Evolutionary conservation across 2,888 invertebrate species (phyloP).

Genomic region (Drosophila parthenogenetica): DNA sequence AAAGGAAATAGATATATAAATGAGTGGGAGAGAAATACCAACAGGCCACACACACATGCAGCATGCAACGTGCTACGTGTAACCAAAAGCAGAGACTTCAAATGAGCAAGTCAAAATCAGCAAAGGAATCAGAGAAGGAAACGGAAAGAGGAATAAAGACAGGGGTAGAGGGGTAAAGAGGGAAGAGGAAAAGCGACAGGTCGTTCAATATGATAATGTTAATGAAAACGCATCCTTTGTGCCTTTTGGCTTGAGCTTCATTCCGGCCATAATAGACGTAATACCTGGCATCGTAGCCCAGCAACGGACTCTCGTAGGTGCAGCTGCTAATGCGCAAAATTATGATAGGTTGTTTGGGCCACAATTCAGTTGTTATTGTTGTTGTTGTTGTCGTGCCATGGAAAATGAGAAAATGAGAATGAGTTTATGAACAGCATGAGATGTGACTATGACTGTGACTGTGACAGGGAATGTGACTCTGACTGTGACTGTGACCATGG

Average conservation of each 20-base stretch:
- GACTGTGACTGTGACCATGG: conserved; percentile 34
- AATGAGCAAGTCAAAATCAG: conserved; percentile 47
- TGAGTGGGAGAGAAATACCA: not conserved
- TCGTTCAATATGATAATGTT: conserved; percentile 69
- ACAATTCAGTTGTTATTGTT: not conserved
- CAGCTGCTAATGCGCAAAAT: conserved; percentile 78
- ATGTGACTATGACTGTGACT: not conserved
- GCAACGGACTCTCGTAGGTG: conserved; percentile 84
- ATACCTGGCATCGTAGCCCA: conserved; percentile 85
- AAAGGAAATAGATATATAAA: not conserved
- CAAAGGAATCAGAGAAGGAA: conserved; percentile 15
- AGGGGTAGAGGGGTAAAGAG: not conserved
- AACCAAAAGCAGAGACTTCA: not conserved
- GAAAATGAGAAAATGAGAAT: conserved; percentile 64
- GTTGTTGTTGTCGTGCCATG: conserved; percentile 56
- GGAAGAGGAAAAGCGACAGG: conserved; percentile 9
- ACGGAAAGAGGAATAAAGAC: conserved; percentile 1
- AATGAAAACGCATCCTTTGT: conserved; percentile 69
- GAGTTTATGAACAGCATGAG: conserved; percentile 31
- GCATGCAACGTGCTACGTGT: conserved; percentile 8
- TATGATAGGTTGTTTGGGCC: conserved; percentile 29
- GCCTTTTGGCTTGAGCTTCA: conserved; percentile 7
- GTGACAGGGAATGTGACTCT: not conserved
- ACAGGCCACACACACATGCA: conserved; percentile 2
- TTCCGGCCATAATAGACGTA: conserved; percentile 26